These are phyloP conservation scores for Tolmerus cingulatus DNA, from an alignment of 2,888 invertebrate species.

Conservation along the genomic window DNA sequence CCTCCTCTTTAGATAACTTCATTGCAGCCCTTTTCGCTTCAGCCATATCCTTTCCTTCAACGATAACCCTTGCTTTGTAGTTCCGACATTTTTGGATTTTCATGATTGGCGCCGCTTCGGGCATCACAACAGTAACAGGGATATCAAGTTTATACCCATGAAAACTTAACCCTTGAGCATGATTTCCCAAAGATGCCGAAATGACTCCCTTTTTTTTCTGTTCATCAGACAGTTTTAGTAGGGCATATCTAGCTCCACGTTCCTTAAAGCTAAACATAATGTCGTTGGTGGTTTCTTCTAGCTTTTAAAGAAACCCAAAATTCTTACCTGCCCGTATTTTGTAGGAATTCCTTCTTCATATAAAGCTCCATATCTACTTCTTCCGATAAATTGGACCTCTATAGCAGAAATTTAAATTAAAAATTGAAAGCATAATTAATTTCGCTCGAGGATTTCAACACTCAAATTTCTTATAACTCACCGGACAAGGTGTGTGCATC, in stretches of 20 bases:
- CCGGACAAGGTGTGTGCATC: constrained; percentile 87
- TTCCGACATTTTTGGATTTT: constrained; percentile 89
- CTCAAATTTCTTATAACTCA: constrained; percentile 41
- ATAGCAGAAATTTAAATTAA: constrained; percentile 47
- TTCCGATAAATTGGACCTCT: constrained; percentile 86
- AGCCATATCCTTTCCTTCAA: constrained; percentile 78
- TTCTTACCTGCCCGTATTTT: constrained; percentile 89
- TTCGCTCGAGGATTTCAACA: neutral
- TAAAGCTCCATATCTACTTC: constrained; percentile 85
- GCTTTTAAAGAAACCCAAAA: neutral
- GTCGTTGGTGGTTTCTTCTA: neutral
- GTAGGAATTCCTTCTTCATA: constrained; percentile 93
- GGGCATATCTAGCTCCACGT: constrained; percentile 87
- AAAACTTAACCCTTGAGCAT: constrained; percentile 83
- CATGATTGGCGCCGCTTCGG: constrained; percentile 93
- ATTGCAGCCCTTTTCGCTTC: constrained; percentile 86
- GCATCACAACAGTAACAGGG: constrained; percentile 92
- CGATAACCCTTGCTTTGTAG: constrained; percentile 83
- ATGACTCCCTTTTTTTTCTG: constrained; percentile 82
- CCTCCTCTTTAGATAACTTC: constrained; percentile 74
- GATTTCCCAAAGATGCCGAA: constrained; percentile 93
- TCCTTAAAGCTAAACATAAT: constrained; percentile 82
- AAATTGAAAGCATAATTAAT: neutral
- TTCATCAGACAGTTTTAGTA: constrained; percentile 77
- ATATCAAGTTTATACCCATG: constrained; percentile 77